Percentiles rank a stretch among this genome's conserved stretches.
Conservation (phyloP, 2,888 invertebrate species). For the Anagyrus pseudococci region DNA sequence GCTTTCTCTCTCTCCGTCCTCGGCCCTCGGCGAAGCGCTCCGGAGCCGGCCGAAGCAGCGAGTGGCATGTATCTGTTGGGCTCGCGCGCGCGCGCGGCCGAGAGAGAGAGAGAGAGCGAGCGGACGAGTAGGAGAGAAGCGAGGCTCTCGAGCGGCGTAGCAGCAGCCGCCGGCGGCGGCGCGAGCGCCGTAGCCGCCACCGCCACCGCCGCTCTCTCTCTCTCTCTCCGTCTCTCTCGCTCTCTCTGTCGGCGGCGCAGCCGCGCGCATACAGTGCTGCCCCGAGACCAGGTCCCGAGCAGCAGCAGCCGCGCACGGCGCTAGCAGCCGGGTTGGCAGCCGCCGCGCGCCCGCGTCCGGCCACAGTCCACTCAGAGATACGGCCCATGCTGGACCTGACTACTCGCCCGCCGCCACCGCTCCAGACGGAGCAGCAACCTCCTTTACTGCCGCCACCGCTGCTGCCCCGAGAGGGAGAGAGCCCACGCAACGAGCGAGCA, state of each 20-base stretch:
- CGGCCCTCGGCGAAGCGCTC: constrained; percentile 48
- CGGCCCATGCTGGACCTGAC: constrained; percentile 62
- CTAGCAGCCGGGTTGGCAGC: constrained; percentile 46
- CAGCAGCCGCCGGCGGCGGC: background rate
- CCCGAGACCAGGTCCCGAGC: constrained; percentile 59
- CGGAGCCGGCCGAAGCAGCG: constrained; percentile 57
- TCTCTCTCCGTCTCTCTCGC: background rate
- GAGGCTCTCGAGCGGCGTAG: background rate
- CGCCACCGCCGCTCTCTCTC: too few species aligned
- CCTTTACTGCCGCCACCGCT: too few species aligned
- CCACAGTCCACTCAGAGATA: constrained; percentile 63
- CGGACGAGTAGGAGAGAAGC: constrained; percentile 11
- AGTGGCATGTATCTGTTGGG: constrained; percentile 45
- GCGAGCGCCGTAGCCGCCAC: too few species aligned
- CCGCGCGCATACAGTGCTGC: constrained; percentile 33
- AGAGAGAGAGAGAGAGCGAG: too few species aligned
- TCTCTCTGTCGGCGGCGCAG: background rate
- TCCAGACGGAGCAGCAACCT: constrained; percentile 16
- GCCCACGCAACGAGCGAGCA: too few species aligned
- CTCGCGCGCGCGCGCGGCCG: constrained; percentile 33
- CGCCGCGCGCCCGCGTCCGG: constrained; percentile 57
- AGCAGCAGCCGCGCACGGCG: constrained; percentile 59
- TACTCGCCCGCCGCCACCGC: constrained; percentile 50
- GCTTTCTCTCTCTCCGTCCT: constrained; percentile 16
- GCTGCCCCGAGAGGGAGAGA: too few species aligned